phyloP scores from a whole-genome alignment of 2,113 vertebrate species.

The Isichthys henryi region DNA sequence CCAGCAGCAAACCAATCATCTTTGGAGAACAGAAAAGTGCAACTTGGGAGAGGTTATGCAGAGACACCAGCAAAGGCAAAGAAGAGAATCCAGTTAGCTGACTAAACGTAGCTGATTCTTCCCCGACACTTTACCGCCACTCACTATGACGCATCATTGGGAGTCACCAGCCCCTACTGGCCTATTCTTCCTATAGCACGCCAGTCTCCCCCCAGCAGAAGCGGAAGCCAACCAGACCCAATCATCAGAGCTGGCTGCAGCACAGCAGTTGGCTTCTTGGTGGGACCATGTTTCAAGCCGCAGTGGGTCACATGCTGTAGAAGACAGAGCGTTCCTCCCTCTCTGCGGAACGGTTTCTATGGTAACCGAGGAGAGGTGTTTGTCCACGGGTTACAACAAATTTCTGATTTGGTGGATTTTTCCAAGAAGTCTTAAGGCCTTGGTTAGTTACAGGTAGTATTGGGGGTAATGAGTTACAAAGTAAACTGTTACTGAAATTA shows the following conservation, averaged over 20 bases:
- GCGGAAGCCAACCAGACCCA: not conserved
- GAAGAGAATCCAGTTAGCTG: not conserved
- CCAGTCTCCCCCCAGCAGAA: not conserved
- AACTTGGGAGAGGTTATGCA: not conserved
- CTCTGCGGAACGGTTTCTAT: slow-evolving; percentile 55
- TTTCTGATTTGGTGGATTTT: not conserved
- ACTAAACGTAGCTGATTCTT: not conserved
- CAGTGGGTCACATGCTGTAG: slow-evolving; percentile 34
- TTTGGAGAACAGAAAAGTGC: not conserved
- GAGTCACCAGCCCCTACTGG: not conserved
- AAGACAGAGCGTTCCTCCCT: slow-evolving; percentile 44
- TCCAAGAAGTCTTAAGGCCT: not conserved
- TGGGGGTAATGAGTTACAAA: not conserved
- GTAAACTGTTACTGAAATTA: not conserved
- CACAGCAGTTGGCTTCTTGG: not conserved
- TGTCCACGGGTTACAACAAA: slow-evolving; percentile 15
- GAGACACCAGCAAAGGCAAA: not conserved
- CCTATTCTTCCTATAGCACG: not conserved
- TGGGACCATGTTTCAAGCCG: slow-evolving; percentile 6
- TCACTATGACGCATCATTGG: not conserved
- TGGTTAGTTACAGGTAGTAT: not conserved
- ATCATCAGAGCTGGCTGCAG: not conserved
- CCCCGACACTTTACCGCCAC: not conserved
- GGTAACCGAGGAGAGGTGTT: slow-evolving; percentile 47
- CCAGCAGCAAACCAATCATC: not conserved